Conservation (phyloP, 2,888 invertebrate genomes). For the Melanophora roralis region DNA sequence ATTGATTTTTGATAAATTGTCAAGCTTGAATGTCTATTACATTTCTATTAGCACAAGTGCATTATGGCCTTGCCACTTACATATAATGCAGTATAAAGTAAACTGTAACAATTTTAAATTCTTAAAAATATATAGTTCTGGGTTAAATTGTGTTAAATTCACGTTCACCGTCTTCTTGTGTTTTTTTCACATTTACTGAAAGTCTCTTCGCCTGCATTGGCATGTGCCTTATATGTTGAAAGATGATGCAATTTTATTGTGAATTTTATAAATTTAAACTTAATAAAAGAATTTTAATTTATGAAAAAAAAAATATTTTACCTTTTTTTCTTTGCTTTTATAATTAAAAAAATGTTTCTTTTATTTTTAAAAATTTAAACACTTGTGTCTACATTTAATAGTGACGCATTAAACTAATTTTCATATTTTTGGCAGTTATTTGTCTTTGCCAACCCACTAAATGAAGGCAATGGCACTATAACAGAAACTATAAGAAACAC, state of each 20-base stretch:
- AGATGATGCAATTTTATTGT: slow-evolving; percentile 54
- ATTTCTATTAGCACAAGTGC: too few relatives aligned
- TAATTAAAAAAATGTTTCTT: too few relatives aligned
- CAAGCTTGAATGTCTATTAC: too few relatives aligned
- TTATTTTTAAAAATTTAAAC: too few relatives aligned
- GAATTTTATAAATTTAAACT: slow-evolving; percentile 34
- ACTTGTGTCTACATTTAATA: slow-evolving; percentile 12
- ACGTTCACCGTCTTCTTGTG: neutral
- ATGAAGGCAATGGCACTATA: too few relatives aligned
- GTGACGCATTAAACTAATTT: slow-evolving; percentile 17
- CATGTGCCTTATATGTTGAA: neutral
- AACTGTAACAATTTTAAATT: too few relatives aligned
- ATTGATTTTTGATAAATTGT: too few relatives aligned
- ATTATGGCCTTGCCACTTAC: too few relatives aligned
- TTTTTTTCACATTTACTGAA: neutral
- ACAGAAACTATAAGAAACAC: too few relatives aligned
- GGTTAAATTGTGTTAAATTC: slow-evolving; percentile 10
- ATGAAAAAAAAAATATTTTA: slow-evolving; percentile 5
- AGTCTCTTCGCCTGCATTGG: slow-evolving; percentile 24
- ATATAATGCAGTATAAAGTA: too few relatives aligned
- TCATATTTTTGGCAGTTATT: too few relatives aligned
- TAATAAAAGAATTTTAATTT: slow-evolving; percentile 10
- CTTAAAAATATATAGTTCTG: neutral
- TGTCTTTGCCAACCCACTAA: neutral
- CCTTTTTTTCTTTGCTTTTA: neutral